These are phyloP conservation scores for Venustaconcha ellipsiformis DNA, from an alignment of 1,140 invertebrate species.

Conservation along the genomic window DNA sequence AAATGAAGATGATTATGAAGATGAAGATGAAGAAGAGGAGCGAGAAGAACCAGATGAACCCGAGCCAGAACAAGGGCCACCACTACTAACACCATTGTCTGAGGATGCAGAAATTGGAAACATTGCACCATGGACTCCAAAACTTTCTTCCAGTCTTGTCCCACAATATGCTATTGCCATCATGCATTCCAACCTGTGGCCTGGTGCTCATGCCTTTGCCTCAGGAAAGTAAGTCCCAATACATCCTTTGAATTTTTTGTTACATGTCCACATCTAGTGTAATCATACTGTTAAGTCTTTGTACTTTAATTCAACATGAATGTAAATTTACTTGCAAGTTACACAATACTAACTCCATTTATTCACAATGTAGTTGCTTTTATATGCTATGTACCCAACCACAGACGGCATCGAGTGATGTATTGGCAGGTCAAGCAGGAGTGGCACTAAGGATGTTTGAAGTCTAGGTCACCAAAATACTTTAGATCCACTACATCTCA, in stretches of 20 bases:
- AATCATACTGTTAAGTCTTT: too few species aligned
- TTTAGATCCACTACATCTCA: too few species aligned
- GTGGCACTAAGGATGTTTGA: too few species aligned
- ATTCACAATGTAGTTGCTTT: too few species aligned
- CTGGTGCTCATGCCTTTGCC: slow-evolving; percentile 68
- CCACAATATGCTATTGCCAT: slow-evolving; percentile 67
- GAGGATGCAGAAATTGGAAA: slow-evolving; percentile 72
- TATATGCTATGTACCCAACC: too few species aligned
- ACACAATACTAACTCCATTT: too few species aligned
- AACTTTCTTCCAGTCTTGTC: slow-evolving; percentile 65
- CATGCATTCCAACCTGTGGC: slow-evolving; percentile 68
- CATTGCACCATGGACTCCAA: slow-evolving; percentile 77
- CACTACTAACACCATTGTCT: slow-evolving; percentile 73
- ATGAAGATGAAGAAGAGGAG: slow-evolving; percentile 70
- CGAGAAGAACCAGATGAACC: slow-evolving; percentile 68
- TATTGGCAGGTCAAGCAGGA: too few species aligned
- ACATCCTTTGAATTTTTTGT: neutral
- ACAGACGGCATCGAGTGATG: too few species aligned
- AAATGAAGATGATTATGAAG: slow-evolving; percentile 69
- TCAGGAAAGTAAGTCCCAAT: slow-evolving; percentile 62
- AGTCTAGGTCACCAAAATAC: too few species aligned
- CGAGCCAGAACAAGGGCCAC: slow-evolving; percentile 77
- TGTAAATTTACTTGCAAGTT: too few species aligned
- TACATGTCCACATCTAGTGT: neutral
- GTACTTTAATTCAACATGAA: too few species aligned